Conservation (phyloP, 2,797 vertebrate species). For the Esox lucius region DNA sequence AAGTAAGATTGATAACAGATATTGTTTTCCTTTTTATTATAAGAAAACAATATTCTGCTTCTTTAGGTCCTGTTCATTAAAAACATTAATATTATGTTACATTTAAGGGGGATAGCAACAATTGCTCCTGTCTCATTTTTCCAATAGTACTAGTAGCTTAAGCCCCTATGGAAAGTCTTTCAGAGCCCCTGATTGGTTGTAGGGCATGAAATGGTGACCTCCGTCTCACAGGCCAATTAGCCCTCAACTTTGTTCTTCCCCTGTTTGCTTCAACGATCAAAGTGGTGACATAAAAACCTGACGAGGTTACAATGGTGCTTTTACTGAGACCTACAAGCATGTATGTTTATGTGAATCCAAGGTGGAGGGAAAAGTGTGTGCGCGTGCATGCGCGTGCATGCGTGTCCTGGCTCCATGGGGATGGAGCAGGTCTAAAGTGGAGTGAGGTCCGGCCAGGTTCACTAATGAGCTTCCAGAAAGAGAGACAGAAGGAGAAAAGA, state of each 20-base stretch:
- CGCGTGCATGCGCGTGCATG: neutral
- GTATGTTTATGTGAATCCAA: conserved; percentile 5
- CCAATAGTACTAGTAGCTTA: conserved; percentile 33
- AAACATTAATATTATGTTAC: neutral
- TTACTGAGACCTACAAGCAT: neutral
- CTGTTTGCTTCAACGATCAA: conserved; percentile 22
- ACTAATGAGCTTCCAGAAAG: conserved; percentile 63
- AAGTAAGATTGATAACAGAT: neutral
- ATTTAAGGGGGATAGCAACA: conserved; percentile 37
- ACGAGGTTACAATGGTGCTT: conserved; percentile 33
- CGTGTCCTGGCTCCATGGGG: conserved; percentile 27
- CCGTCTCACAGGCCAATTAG: conserved; percentile 46
- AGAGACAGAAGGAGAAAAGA: conserved; percentile 37
- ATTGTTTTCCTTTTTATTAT: neutral
- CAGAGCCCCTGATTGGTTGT: conserved; percentile 41
- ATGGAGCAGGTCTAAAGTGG: conserved; percentile 43
- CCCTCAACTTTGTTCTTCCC: conserved; percentile 38
- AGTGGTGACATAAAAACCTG: conserved; percentile 27
- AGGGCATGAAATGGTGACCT: conserved; percentile 30
- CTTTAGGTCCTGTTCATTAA: neutral
- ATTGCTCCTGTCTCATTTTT: conserved; percentile 46
- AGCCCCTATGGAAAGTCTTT: conserved; percentile 31
- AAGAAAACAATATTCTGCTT: neutral
- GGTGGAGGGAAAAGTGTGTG: neutral
- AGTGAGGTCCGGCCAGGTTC: conserved; percentile 49